Evolutionary conservation across 2,113 vertebrate genomes (phyloP).

Genomic region (Perognathus longimembris): DNA sequence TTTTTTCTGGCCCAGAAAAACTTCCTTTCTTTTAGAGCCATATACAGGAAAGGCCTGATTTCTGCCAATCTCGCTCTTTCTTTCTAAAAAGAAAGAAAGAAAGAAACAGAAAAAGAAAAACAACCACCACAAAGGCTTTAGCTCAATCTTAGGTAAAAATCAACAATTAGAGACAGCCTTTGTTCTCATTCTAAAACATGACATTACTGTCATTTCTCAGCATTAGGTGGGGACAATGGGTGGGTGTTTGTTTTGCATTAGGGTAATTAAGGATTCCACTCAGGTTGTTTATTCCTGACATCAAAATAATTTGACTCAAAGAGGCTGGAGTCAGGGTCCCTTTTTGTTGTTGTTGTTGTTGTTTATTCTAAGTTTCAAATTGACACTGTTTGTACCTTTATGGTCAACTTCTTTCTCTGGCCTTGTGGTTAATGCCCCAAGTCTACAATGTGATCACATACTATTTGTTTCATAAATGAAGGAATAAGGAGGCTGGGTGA

Average conservation of each 20-base stretch:
- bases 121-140: slow-evolving; percentile 45
- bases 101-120: background rate
- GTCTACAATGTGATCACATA: background rate
- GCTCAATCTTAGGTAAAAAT: slow-evolving; percentile 62
- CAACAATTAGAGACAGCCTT: slow-evolving; percentile 51
- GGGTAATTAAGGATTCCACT: slow-evolving; percentile 52
- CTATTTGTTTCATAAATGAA: background rate
- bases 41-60: slow-evolving; percentile 9
- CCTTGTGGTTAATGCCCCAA: background rate
- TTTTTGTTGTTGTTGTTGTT: background rate
- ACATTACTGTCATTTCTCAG: background rate
- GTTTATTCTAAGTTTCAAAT: slow-evolving; percentile 39
- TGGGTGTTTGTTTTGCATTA: slow-evolving; percentile 49
- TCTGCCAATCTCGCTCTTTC: background rate
- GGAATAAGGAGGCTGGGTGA: background rate
- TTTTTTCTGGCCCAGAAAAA: background rate
- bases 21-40: no score
- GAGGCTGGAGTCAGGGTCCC: background rate
- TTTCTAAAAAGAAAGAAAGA: background rate
- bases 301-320: background rate
- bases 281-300: slow-evolving; percentile 55
- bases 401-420: slow-evolving; percentile 12
- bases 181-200: slow-evolving; percentile 32
- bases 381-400: slow-evolving; percentile 20
- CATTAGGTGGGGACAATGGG: slow-evolving; percentile 14